Conservation (phyloP, 2,113 vertebrate genomes). For the Silurus glanis region DNA sequence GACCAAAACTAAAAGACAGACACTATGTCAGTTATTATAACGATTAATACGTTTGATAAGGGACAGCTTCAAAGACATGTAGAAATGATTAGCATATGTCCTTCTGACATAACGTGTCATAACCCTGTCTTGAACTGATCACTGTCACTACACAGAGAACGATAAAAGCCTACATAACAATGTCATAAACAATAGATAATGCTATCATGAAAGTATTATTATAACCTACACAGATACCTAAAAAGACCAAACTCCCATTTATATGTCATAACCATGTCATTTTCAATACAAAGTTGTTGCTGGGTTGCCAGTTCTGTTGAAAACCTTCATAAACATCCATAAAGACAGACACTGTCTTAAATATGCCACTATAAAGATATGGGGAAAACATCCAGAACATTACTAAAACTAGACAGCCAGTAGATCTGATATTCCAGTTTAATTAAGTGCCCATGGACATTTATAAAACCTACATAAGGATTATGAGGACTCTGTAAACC, state of each 20-base stretch:
- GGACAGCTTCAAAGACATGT: background rate
- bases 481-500: background rate
- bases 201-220: too few species aligned
- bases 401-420: too few species aligned
- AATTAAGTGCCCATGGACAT: too few species aligned
- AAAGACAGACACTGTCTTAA: background rate
- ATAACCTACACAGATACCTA: too few species aligned
- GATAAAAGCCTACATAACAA: background rate
- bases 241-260: too few species aligned
- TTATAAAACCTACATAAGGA: background rate
- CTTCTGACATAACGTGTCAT: background rate
- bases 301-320: too few species aligned
- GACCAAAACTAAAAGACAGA: too few species aligned
- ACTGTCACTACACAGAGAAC: background rate
- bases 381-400: too few species aligned
- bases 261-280: background rate
- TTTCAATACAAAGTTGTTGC: background rate
- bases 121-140: background rate
- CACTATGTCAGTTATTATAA: background rate
- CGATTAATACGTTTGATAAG: background rate
- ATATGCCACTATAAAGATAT: too few species aligned
- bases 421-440: too few species aligned
- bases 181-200: background rate
- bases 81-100: background rate
- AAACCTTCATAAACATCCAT: too few species aligned